Evolutionary conservation across 2,113 vertebrate genomes (phyloP).

Genomic region (Centrocercus urophasianus): DNA sequence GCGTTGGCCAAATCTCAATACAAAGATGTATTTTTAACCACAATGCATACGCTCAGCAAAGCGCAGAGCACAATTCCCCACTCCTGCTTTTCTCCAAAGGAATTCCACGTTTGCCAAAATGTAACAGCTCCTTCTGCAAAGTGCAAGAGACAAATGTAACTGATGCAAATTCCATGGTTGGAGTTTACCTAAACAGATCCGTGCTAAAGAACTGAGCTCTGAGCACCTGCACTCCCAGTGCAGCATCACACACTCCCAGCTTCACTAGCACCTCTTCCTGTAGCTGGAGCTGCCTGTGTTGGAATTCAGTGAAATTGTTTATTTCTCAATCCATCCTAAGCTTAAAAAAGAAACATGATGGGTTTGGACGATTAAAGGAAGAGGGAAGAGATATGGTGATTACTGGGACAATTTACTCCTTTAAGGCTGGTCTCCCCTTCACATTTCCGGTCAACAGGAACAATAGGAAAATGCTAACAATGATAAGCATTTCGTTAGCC

Average conservation of each 20-base stretch:
- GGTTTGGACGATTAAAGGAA: background rate
- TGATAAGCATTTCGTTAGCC: background rate
- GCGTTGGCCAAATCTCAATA: background rate
- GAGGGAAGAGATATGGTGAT: background rate
- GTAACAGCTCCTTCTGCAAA: background rate
- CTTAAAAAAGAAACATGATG: background rate
- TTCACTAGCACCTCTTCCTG: background rate
- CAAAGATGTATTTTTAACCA: background rate
- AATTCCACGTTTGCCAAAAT: background rate
- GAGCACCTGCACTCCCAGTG: no score
- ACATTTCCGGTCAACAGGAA: background rate
- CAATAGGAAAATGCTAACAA: background rate
- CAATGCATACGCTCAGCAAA: background rate
- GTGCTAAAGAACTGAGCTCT: background rate
- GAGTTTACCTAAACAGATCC: background rate
- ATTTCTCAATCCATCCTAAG: background rate
- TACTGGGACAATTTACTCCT: background rate
- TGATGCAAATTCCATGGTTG: no score
- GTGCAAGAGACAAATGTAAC: background rate
- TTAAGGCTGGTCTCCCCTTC: background rate
- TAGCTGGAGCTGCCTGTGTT: background rate
- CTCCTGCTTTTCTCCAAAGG: background rate
- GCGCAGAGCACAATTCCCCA: background rate
- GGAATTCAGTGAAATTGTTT: background rate
- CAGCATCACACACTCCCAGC: background rate